Base-by-base conservation (phyloP, 2,888 invertebrate genomes). In the Crossocerus cetratus region DNA sequence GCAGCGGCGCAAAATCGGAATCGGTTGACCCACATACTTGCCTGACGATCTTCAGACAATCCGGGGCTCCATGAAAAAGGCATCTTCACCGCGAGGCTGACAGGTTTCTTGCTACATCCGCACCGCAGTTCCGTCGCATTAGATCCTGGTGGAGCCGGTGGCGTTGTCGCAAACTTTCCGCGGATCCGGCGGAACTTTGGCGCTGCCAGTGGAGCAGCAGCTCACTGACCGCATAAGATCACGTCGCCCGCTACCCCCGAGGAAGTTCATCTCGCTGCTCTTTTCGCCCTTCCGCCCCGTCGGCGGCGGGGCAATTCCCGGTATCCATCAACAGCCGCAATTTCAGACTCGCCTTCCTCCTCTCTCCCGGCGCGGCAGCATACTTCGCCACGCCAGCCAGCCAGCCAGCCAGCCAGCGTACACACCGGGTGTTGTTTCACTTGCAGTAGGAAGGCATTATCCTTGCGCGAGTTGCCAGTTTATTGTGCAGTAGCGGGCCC, bases 371-470 rank as follows among this genome's bases (percentile, higher is more conserved):
- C 16, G n/a, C n/a, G n/a, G n/a, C n/a, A n/a, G n/a, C 45, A 13
- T 2, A 14, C 16, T 14, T 45, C n/a, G 49, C 49, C 49, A 14
- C 49, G 3, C 49, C 49, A 43, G 13, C 43, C 43, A 5, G 43
- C 43, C 13, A 5, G 43, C 69, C 13, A 8, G 5, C 16, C 55
- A 64, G 66, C 49, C 61, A 43, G 62, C 59, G 69, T 64, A 42
- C 58, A 65, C 76, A 66, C 64, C 54, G 58, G 58, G 69, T 68
- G 77, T 78, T 75, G 78, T 77, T 81, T 82, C 83, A 67, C 77
- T 83, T 81, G 63, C 79, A 80, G 74, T 80, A 77, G 80, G 67
- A 74, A 77, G 73, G 80, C 77, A 81, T 83, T 78, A 77, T 69
- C 75, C 69, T 59, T 67, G 54, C 65, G 74, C 70, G 76, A 77